Base-by-base conservation (phyloP, 2,113 vertebrate genomes). In the Ophiodon elongatus region DNA sequence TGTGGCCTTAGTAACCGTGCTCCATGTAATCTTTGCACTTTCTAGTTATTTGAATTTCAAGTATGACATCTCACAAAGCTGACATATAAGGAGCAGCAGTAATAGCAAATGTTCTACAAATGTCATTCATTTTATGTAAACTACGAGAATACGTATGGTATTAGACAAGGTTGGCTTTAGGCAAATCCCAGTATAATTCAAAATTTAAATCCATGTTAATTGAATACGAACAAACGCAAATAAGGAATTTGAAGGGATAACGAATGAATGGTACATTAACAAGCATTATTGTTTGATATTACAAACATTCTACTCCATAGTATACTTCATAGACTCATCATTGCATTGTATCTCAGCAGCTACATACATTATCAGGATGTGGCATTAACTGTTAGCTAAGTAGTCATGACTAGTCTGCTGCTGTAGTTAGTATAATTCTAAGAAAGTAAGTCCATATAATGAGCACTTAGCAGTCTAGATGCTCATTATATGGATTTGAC, bases 41-140 rank as follows among this genome's bases (percentile, higher is more conserved):
- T 35, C 29, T 68, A 39, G 33, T 83, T 79, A 85, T 86, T 76
- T 80, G 25, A 76, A 64, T 89, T 73, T 59, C 17, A 71, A 59
- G 31, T 39, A 33, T 23, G 50, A 31, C 25, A 35, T 62, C 39
- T 65, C 3, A 1, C 39, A 80, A 31, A 71, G 60, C 21, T 68
- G 25, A 57, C 8, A 57, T 15, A 27, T 15, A n/a, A 52, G 6
- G 31, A 52, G 62, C 73, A 37, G 60, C 29, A 13, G 31, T n/a
- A 9, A 39, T 3, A 33, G 25, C 27, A 56, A 56, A 68, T 31
- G 35, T 56, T 66, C 11, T 54, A 17, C 62, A 54, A 76, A 76
- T 54, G 6, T 31, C 33, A 66, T 56, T 23, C 4, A 29, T 37
- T 27, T 21, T 11, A 63, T 47, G 19, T 31, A 33, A 27, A 43